Evolutionary conservation across 2,888 invertebrate species (phyloP).

Genomic region (Gibbula magus): DNA sequence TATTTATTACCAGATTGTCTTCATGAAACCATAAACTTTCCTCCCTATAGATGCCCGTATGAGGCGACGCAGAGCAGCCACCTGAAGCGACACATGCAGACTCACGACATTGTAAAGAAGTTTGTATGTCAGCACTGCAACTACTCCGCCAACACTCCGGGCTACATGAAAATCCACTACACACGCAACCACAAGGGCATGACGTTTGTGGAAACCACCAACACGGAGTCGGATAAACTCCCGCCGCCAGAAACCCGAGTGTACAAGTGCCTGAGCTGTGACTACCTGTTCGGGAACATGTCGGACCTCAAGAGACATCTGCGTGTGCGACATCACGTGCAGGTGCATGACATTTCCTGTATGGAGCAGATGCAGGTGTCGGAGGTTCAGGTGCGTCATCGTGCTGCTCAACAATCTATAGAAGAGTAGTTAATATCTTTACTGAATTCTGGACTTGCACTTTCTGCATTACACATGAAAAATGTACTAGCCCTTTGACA

Average conservation of each 20-base stretch:
- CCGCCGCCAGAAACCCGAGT: conserved; percentile 41
- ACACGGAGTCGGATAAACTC: conserved; percentile 14
- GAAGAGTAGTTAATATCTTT: no score
- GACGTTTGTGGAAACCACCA: conserved; percentile 20
- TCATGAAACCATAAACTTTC: neutral
- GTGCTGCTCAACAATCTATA: no score
- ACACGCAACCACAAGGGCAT: conserved; percentile 62
- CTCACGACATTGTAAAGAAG: conserved; percentile 70
- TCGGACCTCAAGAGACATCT: conserved; percentile 73
- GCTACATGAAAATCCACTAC: conserved; percentile 74
- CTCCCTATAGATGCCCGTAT: conserved; percentile 68
- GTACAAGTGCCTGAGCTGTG: conserved; percentile 72
- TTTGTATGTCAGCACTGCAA: conserved; percentile 71
- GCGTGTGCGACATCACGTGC: conserved; percentile 65
- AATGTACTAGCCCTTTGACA: no score
- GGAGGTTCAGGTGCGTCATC: conserved; percentile 39
- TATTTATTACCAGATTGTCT: neutral
- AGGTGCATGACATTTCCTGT: conserved; percentile 61
- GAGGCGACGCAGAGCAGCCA: conserved; percentile 72
- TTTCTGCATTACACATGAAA: no score
- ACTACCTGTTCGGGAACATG: conserved; percentile 73
- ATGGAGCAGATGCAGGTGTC: conserved; percentile 49
- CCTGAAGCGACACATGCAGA: conserved; percentile 72
- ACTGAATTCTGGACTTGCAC: no score
- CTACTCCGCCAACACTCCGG: conserved; percentile 72